Evolutionary conservation across 2,797 vertebrate genomes (phyloP), one percentile per base, ranked within the genome.

Genomic region (Channallabes apus): DNA sequence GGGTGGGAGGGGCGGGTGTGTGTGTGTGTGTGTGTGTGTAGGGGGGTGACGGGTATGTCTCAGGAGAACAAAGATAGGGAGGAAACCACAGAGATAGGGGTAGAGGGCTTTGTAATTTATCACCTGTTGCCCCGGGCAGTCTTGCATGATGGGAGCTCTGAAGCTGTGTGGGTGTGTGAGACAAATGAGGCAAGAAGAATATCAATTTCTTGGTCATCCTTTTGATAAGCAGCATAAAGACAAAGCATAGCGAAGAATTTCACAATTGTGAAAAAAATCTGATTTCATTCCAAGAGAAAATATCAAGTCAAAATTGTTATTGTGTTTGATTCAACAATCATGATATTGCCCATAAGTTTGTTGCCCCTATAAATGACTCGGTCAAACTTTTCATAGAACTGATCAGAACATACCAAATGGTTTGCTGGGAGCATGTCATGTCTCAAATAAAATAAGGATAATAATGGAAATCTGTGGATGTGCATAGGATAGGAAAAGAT

Each of bases 61-160:
- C 88, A 88, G 87, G 86, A 91, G 93, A 94, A 95, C 94, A 95
- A 95, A 95, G 93, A 86, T 84, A 85, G 89, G 90, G 93, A 93
- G 92, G 93, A 94, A 94, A 94, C 90, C 51, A 56, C 84, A 89
- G 88, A 91, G 93, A 94, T 93, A 91, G 92, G 85, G 91, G 91
- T 85, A 86, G 86, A 91, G 89, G 89, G 88, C 89, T 93, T 93
- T 95, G 93, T 95, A 92, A 95, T 95, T 94, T 94, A 94, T 96
- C 94, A 95, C 95, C 95, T 94, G 93, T 92, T 92, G 91, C 93
- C 89, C 91, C 87, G 87, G 91, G 93, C 90, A 6, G 84, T 88
- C 86, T 81, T 86, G 85, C 82, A 86, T 89, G 91, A 89, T 82
- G 90, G 59, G 32, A 83, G 86, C 86, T 88, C 88, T 89, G 89